phyloP scores from a whole-genome alignment of 2,113 vertebrate genomes.

The Brienomyrus longianalis region DNA sequence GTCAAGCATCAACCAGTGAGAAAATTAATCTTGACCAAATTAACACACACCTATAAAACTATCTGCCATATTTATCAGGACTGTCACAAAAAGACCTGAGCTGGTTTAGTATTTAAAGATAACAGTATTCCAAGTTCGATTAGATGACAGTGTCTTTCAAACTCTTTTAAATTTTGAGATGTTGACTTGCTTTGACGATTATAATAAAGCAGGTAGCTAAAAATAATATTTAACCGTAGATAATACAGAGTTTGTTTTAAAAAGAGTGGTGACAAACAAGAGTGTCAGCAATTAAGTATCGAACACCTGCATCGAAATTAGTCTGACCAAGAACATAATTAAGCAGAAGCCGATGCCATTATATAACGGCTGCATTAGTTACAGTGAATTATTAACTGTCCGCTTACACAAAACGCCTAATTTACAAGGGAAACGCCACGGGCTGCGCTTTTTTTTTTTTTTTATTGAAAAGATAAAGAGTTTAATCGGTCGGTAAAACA shows the following conservation, averaged over 20 bases:
- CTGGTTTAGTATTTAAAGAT: background rate
- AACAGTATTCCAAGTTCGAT: background rate
- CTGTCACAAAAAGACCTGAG: background rate
- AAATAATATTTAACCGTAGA: background rate
- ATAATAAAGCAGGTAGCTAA: background rate
- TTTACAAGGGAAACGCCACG: background rate
- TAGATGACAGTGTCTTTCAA: background rate
- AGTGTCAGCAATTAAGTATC: background rate
- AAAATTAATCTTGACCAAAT: background rate
- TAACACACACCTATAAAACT: background rate
- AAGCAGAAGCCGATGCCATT: background rate
- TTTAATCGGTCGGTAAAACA: background rate
- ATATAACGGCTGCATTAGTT: background rate
- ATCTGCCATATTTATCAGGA: background rate
- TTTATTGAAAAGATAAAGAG: background rate
- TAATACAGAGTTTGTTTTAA: background rate
- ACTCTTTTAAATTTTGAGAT: background rate
- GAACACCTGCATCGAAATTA: background rate
- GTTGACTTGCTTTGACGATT: background rate
- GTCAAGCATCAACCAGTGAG: background rate
- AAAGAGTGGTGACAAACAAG: background rate
- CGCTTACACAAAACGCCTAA: background rate
- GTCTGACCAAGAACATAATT: background rate
- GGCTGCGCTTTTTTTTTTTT: background rate
- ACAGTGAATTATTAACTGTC: background rate